Percentiles rank a stretch among this genome's conserved stretches.
phyloP scores from a whole-genome alignment of 2,888 invertebrate genomes.

The Suillia variegata region DNA sequence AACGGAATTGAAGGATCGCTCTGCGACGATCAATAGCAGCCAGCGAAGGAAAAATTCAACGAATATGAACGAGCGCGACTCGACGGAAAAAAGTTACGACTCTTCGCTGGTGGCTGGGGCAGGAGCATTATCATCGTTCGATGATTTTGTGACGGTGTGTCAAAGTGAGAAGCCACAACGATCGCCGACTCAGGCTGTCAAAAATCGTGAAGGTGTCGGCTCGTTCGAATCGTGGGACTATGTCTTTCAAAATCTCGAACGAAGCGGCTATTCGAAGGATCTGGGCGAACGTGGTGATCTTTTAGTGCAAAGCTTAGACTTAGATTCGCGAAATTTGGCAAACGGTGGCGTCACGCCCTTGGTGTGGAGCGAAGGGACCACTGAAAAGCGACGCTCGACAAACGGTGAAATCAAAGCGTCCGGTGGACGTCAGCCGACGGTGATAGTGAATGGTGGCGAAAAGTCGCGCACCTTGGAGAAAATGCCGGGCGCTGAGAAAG shows the following conservation, averaged over 20 bases:
- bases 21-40: constrained; percentile 25
- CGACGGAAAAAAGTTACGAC: constrained; percentile 47
- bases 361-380: not conserved
- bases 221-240: constrained; percentile 81
- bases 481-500: constrained; percentile 30
- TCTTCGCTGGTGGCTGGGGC: no score
- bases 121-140: constrained; percentile 35
- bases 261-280: constrained; percentile 72
- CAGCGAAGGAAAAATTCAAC: constrained; percentile 19
- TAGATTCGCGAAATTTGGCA: constrained; percentile 52
- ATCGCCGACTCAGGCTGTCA: constrained; percentile 54
- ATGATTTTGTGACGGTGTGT: constrained; percentile 39
- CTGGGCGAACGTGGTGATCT: constrained; percentile 71
- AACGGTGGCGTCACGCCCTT: constrained; percentile 38
- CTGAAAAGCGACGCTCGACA: constrained; percentile 38
- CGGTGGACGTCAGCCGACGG: constrained; percentile 7
- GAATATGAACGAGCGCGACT: constrained; percentile 37
- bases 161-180: constrained; percentile 30
- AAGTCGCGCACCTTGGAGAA: constrained; percentile 42
- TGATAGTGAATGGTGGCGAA: constrained; percentile 32
- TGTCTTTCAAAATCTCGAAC: constrained; percentile 77
- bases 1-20: constrained; percentile 49
- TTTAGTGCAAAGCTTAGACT: constrained; percentile 58
- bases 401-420: constrained; percentile 17
- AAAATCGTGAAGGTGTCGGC: constrained; percentile 70